phyloP scores from a whole-genome alignment of 1,140 invertebrate genomes.

The Eupristina koningsbergeri region DNA sequence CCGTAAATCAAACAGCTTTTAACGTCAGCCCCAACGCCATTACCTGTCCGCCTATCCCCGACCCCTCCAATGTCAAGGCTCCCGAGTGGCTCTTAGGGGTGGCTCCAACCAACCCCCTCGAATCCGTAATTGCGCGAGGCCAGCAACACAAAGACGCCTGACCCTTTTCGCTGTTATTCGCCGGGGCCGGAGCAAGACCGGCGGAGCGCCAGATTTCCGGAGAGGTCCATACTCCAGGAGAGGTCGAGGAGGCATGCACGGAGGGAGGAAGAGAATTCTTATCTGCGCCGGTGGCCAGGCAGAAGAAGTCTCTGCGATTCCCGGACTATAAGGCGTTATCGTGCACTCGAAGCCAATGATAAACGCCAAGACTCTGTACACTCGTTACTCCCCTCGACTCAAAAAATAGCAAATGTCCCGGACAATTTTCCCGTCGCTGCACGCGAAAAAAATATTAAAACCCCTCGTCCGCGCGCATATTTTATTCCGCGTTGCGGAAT shows the following conservation, averaged over 20 bases:
- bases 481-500: background rate
- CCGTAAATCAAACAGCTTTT: conserved; percentile 9
- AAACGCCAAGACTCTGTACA: conserved; percentile 14
- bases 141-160: background rate
- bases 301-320: conserved; percentile 52
- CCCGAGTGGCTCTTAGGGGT: background rate
- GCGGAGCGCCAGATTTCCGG: conserved; percentile 26
- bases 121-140: background rate
- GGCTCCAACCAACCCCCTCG: background rate
- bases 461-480: background rate
- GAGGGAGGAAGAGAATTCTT: conserved; percentile 40
- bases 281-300: conserved; percentile 51
- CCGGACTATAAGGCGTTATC: conserved; percentile 52
- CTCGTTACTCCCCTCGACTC: conserved; percentile 42
- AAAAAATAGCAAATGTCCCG: conserved; percentile 44
- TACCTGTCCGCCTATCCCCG: background rate
- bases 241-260: conserved; percentile 16
- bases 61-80: conserved; percentile 34
- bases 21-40: background rate
- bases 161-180: background rate
- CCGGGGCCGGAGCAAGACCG: background rate
- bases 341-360: conserved; percentile 30
- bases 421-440: conserved; percentile 35
- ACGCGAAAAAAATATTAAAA: conserved; percentile 15
- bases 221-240: conserved; percentile 21